Evolutionary conservation across 2,888 invertebrate genomes (phyloP).

Genomic region (Timema cristinae): DNA sequence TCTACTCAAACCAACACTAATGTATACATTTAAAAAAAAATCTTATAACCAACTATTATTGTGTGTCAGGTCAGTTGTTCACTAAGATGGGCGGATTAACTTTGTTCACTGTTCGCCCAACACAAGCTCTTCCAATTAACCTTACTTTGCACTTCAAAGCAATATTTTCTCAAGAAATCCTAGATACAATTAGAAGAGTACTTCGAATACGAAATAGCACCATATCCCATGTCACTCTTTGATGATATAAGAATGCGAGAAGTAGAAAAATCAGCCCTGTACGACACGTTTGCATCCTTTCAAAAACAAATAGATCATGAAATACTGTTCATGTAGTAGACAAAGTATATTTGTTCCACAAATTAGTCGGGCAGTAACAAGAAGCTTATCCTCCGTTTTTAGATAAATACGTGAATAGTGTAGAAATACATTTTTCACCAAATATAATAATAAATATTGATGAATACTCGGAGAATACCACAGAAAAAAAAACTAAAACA

Average conservation of each 20-base stretch:
- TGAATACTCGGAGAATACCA: background rate
- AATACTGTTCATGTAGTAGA: background rate
- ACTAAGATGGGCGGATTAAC: no score
- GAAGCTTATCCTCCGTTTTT: no score
- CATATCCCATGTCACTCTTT: background rate
- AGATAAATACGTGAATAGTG: no score
- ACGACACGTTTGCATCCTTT: background rate
- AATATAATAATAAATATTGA: background rate
- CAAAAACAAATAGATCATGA: background rate
- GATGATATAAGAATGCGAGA: background rate
- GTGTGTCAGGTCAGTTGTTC: no score
- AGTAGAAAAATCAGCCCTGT: constrained; percentile 4
- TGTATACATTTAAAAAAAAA: no score
- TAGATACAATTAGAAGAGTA: background rate
- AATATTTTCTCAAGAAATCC: background rate
- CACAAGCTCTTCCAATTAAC: no score
- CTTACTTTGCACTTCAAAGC: background rate
- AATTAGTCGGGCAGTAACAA: background rate
- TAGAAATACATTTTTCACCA: no score
- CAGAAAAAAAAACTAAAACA: background rate
- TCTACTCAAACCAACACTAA: no score
- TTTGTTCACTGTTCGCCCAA: no score
- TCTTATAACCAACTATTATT: no score
- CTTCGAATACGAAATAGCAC: constrained; percentile 14
- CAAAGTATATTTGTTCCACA: background rate